Evolutionary conservation across 2,797 vertebrate species (phyloP).

Genomic region (Jordanella pulchra): DNA sequence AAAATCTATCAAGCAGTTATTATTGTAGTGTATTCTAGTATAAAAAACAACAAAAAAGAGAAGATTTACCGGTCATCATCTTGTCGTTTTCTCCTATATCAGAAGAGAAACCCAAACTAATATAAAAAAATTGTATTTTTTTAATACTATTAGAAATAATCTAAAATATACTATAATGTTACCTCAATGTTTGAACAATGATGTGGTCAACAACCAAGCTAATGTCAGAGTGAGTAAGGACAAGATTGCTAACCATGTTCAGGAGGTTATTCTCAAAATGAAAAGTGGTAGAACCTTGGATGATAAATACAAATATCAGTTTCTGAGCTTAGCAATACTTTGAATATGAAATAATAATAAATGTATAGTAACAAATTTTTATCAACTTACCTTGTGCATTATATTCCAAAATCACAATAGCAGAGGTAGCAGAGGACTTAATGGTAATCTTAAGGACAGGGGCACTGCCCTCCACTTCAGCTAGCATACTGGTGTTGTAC

Average conservation of each 20-base stretch:
- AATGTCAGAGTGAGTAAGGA: conserved; percentile 84
- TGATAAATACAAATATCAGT: neutral
- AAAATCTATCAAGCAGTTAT: neutral
- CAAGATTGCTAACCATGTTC: conserved; percentile 65
- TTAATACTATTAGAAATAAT: neutral
- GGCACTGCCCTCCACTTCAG: conserved; percentile 74
- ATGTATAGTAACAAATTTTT: neutral
- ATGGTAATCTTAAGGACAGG: conserved; percentile 79
- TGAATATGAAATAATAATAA: neutral
- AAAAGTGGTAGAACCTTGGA: conserved; percentile 76
- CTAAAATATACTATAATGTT: conserved; percentile 20
- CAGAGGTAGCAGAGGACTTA: conserved; percentile 85
- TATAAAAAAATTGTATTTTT: neutral
- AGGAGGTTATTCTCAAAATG: conserved; percentile 71
- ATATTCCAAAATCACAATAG: conserved; percentile 84
- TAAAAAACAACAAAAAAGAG: neutral
- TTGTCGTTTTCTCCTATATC: conserved; percentile 54
- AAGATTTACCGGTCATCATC: conserved; percentile 52
- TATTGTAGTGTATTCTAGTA: neutral
- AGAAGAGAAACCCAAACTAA: conserved; percentile 1
- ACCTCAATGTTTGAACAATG: conserved; percentile 68
- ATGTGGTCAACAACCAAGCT: conserved; percentile 78
- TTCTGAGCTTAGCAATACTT: neutral
- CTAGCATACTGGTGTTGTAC: conserved; percentile 79
- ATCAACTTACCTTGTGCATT: conserved; percentile 86